Conservation (phyloP, 1,140 invertebrate species). For the Caerostris extrusa region DNA sequence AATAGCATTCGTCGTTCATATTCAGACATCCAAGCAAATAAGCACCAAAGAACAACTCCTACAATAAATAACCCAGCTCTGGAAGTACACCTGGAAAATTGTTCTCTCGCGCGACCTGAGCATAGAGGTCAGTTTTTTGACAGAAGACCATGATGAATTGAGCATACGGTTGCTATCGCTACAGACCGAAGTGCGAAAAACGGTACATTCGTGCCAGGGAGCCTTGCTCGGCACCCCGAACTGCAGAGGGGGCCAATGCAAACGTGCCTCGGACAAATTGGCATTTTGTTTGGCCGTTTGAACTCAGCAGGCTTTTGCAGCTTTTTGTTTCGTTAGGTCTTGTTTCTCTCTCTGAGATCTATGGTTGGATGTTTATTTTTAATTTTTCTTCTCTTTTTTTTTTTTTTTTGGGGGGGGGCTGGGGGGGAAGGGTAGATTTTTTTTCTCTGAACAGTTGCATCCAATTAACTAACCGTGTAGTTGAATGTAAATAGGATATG, state of each 20-base stretch:
- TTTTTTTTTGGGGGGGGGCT: background rate
- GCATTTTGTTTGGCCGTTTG: constrained; percentile 43
- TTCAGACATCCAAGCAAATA: too few species aligned
- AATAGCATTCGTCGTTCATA: too few species aligned
- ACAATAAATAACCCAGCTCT: constrained; percentile 26
- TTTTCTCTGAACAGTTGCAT: background rate
- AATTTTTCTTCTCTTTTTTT: background rate
- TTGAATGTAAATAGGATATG: constrained; percentile 29
- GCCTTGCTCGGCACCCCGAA: too few species aligned
- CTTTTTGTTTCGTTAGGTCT: constrained; percentile 1
- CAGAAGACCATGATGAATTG: constrained; percentile 56
- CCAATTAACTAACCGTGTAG: constrained; percentile 38
- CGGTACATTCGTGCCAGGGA: constrained; percentile 34
- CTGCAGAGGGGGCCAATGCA: background rate
- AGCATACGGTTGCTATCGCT: constrained; percentile 31
- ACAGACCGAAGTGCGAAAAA: constrained; percentile 53
- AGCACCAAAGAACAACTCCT: background rate
- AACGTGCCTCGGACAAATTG: constrained; percentile 43
- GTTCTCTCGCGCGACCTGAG: background rate
- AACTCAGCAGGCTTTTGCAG: constrained; percentile 13
- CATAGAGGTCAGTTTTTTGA: constrained; percentile 13
- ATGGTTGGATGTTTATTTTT: background rate
- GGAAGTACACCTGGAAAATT: constrained; percentile 41
- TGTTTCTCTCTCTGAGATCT: background rate
- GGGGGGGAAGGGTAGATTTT: too few species aligned